Evolutionary conservation across 2,797 vertebrate species (phyloP).

Genomic region (Uromys caudimaculatus): DNA sequence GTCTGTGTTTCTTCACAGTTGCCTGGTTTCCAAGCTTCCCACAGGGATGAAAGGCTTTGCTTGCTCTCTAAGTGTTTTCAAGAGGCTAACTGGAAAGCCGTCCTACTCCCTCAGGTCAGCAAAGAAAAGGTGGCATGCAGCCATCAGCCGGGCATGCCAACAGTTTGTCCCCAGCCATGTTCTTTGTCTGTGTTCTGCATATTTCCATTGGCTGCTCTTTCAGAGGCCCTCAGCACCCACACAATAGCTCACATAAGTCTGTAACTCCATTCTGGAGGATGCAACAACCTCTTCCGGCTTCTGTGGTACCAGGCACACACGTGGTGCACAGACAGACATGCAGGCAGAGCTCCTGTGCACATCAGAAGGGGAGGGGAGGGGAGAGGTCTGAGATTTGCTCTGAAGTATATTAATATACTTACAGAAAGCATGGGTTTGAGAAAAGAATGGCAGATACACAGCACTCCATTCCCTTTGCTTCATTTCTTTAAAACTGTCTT

Average conservation of each 20-base stretch:
- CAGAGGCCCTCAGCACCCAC: background rate
- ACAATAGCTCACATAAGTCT: background rate
- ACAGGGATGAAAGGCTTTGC: slow-evolving; percentile 12
- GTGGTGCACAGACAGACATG: background rate
- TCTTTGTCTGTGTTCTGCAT: background rate
- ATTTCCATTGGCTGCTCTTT: background rate
- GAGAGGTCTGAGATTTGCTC: background rate
- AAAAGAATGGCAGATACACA: background rate
- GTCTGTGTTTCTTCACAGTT: slow-evolving; percentile 27
- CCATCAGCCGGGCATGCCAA: background rate
- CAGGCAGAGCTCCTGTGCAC: background rate
- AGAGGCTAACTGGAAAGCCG: background rate
- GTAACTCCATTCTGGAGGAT: background rate
- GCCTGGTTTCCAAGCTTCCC: slow-evolving; percentile 37
- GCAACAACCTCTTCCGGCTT: background rate
- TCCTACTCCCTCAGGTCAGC: background rate
- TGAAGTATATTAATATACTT: background rate
- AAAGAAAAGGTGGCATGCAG: background rate
- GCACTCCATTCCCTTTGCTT: background rate
- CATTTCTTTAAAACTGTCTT: background rate
- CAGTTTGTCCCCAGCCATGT: background rate
- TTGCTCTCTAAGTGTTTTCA: background rate
- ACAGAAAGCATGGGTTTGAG: background rate
- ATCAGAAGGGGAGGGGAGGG: background rate
- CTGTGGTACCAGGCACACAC: background rate